These are phyloP conservation scores for Neostethus bicornis DNA, from an alignment of 2,797 vertebrate genomes.

Conservation along the genomic window DNA sequence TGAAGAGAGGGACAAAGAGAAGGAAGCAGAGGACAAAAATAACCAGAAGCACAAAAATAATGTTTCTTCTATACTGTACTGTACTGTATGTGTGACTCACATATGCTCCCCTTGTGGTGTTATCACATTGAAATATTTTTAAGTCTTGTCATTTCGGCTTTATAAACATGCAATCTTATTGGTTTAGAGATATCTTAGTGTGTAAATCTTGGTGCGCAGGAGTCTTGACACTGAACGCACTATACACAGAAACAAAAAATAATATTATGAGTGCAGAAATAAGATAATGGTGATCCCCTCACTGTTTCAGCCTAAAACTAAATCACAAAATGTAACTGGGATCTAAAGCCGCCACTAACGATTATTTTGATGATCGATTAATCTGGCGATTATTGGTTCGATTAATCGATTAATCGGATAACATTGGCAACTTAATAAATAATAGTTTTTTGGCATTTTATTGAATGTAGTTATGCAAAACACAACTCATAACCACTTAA, in stretches of 20 bases:
- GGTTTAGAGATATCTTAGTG: slow-evolving; percentile 14
- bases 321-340: slow-evolving; percentile 42
- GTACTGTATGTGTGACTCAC: too few relatives aligned
- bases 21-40: slow-evolving; percentile 26
- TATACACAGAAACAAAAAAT: slow-evolving; percentile 4
- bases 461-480: too few relatives aligned
- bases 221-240: slow-evolving; percentile 18
- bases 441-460: too few relatives aligned
- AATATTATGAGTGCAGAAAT: slow-evolving; percentile 4
- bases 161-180: neutral
- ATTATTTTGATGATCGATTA: too few relatives aligned
- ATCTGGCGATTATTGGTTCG: too few relatives aligned
- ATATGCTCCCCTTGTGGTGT: neutral
- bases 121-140: neutral
- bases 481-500: too few relatives aligned
- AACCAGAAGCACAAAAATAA: slow-evolving; percentile 13
- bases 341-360: slow-evolving; percentile 33
- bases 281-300: neutral
- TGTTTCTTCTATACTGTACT: slow-evolving; percentile 18
- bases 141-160: neutral
- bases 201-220: slow-evolving; percentile 12
- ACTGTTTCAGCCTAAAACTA: slow-evolving; percentile 8
- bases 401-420: too few relatives aligned
- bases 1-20: slow-evolving; percentile 12
- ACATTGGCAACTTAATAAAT: too few relatives aligned